Base-by-base conservation (phyloP, 1,140 invertebrate genomes). In the Drosophila aff. region DNA sequence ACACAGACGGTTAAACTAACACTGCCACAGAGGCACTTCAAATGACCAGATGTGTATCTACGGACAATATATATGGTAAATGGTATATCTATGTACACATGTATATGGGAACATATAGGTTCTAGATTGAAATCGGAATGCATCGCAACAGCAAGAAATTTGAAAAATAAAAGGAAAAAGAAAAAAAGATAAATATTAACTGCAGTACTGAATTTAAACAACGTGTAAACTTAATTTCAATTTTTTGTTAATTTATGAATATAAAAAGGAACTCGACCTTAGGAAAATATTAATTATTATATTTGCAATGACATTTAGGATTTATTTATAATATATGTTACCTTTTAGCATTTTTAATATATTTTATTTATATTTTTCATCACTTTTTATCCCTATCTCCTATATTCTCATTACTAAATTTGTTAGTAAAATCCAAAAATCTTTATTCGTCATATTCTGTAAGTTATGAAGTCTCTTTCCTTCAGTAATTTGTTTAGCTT, bases 1-100 rank as follows among this genome's bases (percentile, higher is more conserved):
- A 68, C 43, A 62, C 33, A 57, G 53, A 57, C 53, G 10, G 21
- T 23, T 38, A 43, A 50, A 72, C 46, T 52, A n/a, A 63, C 41
- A 49, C 47, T 10, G 44, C 23, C 18, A 61, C 62, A 59, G 28
- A 52, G 31, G 60, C 50, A 67, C 40, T 47, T 49, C 66, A 50
- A 60, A 72, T 50, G 23, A 46, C 26, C 60, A 68, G 26, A 47
- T 58, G 33, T 55, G 16, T 43, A 41, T 38, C 23, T 63, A 64
- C 26, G 6, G 16, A 40, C n/a, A 40, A 44, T 15, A 26, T 23
- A 58, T 41, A 71, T 31, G n/a, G 18, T 49, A 36, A 53, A 65
- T 3, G 50, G 28, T 3, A 36, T 16, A 40, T n/a, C 36, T 38
- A 16, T 10, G 13, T 15, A 38, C 18, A n/a, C 11, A 10, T 16